Conservation (phyloP, 2,888 invertebrate genomes). For the Pemphredon lugubris region DNA sequence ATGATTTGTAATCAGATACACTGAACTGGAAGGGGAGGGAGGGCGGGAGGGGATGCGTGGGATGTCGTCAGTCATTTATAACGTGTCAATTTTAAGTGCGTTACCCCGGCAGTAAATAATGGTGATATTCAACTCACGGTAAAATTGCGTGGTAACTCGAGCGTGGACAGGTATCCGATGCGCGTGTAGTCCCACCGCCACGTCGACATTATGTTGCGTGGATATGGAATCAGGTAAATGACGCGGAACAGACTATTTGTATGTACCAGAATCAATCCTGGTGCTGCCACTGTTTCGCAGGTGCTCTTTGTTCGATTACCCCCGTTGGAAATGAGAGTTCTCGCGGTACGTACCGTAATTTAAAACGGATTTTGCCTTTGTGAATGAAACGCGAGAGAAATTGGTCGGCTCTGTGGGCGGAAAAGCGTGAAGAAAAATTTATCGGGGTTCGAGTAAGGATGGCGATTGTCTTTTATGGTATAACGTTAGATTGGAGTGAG, state of each 20-base stretch:
- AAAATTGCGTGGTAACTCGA: slow-evolving; percentile 61
- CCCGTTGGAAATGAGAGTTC: not conserved
- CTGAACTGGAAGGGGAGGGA: no score
- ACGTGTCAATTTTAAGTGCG: slow-evolving; percentile 30
- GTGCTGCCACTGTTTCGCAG: slow-evolving; percentile 2
- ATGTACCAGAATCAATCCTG: slow-evolving; percentile 39
- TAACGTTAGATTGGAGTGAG: no score
- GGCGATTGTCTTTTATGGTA: not conserved
- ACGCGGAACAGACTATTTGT: slow-evolving; percentile 50
- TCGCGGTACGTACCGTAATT: not conserved
- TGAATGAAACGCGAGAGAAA: slow-evolving; percentile 25
- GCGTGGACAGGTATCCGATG: slow-evolving; percentile 48
- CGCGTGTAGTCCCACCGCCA: slow-evolving; percentile 22
- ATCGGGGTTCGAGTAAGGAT: not conserved
- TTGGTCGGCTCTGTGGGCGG: slow-evolving; percentile 4
- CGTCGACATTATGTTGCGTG: slow-evolving; percentile 47
- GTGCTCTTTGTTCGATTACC: slow-evolving; percentile 40
- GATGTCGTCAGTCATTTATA: slow-evolving; percentile 7
- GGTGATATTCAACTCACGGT: slow-evolving; percentile 54
- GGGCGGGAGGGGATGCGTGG: not conserved
- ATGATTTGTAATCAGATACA: not conserved
- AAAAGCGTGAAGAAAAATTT: not conserved
- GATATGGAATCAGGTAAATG: slow-evolving; percentile 57
- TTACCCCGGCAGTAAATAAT: slow-evolving; percentile 52
- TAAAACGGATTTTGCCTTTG: not conserved